Evolutionary conservation across 2,888 invertebrate genomes (phyloP).

Genomic region (Caenorhabditis drosophilae): DNA sequence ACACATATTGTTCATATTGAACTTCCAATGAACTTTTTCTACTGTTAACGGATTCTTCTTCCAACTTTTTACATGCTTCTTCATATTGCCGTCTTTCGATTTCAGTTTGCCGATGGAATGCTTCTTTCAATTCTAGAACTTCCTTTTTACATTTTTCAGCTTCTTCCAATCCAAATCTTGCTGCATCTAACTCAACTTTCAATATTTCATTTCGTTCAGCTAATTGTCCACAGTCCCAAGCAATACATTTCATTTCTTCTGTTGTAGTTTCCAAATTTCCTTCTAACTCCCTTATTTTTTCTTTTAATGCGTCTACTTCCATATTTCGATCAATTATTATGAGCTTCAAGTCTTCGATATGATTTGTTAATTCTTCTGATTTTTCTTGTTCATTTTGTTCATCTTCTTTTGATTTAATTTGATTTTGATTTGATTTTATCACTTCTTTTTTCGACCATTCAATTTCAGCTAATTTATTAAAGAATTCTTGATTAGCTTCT

Average conservation of each 20-base stretch:
- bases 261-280: constrained; percentile 14
- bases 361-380: constrained; percentile 23
- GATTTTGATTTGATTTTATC: neutral
- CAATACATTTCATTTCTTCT: constrained; percentile 22
- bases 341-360: constrained; percentile 12
- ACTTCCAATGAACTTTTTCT: constrained; percentile 40
- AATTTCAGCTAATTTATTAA: neutral
- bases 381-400: constrained; percentile 29
- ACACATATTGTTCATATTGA: constrained; percentile 43
- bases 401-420: constrained; percentile 8
- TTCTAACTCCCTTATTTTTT: constrained; percentile 14
- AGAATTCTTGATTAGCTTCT: constrained; percentile 13
- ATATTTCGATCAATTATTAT: constrained; percentile 19
- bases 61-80: constrained; percentile 19
- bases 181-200: constrained; percentile 18
- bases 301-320: too few relatives aligned
- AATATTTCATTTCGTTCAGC: constrained; percentile 23
- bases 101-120: constrained; percentile 19
- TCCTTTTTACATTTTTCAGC: constrained; percentile 15
- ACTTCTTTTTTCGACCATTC: constrained; percentile 1
- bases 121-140: constrained; percentile 8
- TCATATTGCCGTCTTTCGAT: constrained; percentile 18
- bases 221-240: constrained; percentile 19
- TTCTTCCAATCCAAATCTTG: constrained; percentile 13
- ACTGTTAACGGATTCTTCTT: constrained; percentile 11